Base-by-base conservation (phyloP, 2,888 invertebrate species). In the Cheilosia urbana region DNA sequence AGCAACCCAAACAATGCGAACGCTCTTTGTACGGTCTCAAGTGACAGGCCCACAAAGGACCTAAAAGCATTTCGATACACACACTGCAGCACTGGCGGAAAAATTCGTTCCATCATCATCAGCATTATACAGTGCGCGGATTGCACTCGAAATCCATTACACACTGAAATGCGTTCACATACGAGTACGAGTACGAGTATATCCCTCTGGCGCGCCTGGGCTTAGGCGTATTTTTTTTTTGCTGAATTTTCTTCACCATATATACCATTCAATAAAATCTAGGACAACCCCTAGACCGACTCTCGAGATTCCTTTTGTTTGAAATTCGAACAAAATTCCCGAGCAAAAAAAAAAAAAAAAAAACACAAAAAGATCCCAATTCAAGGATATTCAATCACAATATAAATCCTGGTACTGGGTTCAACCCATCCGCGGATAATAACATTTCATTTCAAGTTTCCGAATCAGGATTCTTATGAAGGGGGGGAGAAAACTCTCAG, bases 71-170 rank as follows among this genome's bases (percentile, higher is more conserved):
- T 72, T 60, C 78, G 53, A 53, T 40, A 34, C 45, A 30, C 45
- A 42, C 21, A 9, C 30, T 9, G 2, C 4, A n/a, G 5, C 5
- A 27, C 24, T 40, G 66, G 37, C 58, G 47, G 11, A 63, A 27
- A 69, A 76, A 82, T 62, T 47, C 72, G 53, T 71, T 77, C 77
- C 65, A 76, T 81, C 81, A 76, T 53, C 47, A 30, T 69, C 65
- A 58, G 45, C 81, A 69, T 42, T 42, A 27, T 53, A 77, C 21
- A 71, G 53, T 37, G 55, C 63, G 42, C 58, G 58, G 42, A 80
- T 80, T 84, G 75, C 79, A 80, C 75, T 84, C 79, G 80, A 84
- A 80, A 75, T 65, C 84, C 80, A 80, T 84, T 84, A 69, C 73
- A 73, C 55, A 73, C 55, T 79, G 62, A 79, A 79, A 79, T 79